These are phyloP conservation scores for Porites evermanni DNA, from an alignment of 92 coral and sea anemone genomes.

Conservation along the genomic window DNA sequence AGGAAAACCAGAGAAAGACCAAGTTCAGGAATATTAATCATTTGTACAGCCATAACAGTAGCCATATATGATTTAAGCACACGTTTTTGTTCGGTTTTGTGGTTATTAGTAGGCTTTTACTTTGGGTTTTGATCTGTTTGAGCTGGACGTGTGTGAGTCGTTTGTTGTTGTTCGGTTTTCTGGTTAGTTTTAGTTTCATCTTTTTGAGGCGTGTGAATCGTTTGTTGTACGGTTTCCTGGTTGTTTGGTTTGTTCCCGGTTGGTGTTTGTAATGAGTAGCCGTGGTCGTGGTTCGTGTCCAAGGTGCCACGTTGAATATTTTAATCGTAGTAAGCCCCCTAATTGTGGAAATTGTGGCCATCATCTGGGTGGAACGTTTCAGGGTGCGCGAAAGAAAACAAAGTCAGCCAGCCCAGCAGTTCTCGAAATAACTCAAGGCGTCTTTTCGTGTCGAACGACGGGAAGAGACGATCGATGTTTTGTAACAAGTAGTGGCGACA, in stretches of 20 bases:
- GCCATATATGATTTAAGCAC: not conserved
- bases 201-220: too few relatives aligned
- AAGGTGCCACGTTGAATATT: too few relatives aligned
- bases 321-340: not conserved
- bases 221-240: too few relatives aligned
- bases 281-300: too few relatives aligned
- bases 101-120: too few relatives aligned
- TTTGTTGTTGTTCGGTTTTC: too few relatives aligned
- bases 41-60: not conserved
- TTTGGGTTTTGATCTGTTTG: too few relatives aligned
- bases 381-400: not conserved
- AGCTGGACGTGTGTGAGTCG: too few relatives aligned
- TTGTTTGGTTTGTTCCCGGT: not conserved
- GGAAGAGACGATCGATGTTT: conserved; percentile 3
- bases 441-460: conserved; percentile 6
- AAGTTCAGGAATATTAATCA: not conserved
- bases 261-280: too few relatives aligned
- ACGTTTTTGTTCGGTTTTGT: not conserved
- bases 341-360: not conserved
- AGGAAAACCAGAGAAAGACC: not conserved
- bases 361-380: not conserved
- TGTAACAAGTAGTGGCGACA: not conserved
- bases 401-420: not conserved
- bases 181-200: too few relatives aligned
- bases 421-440: not conserved